phyloP scores from a whole-genome alignment of 2,113 vertebrate species.

The Pelusios castaneus region DNA sequence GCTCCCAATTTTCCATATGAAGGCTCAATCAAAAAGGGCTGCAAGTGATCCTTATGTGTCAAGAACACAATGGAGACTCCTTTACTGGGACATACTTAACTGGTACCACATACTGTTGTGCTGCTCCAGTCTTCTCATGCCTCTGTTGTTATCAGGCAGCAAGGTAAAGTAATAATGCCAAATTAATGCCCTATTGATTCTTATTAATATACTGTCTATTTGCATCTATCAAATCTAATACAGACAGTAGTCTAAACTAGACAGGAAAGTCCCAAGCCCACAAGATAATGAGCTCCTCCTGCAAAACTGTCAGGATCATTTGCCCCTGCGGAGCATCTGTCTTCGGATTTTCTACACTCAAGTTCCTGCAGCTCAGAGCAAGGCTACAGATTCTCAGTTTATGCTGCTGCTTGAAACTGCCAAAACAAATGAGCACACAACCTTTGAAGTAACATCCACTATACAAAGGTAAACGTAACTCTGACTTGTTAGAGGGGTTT shows the following conservation, averaged over 20 bases:
- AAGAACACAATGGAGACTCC: background rate
- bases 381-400: background rate
- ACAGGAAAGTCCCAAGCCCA: background rate
- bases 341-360: background rate
- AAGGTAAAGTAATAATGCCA: background rate
- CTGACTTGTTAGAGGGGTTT: background rate
- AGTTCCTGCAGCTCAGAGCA: background rate
- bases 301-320: background rate
- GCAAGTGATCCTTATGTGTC: background rate
- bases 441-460: background rate
- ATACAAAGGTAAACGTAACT: background rate
- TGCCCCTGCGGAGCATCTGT: background rate
- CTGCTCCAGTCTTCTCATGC: background rate
- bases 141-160: background rate
- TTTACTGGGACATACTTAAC: constrained; percentile 25
- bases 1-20: background rate
- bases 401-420: background rate
- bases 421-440: background rate
- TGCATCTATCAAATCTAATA: background rate
- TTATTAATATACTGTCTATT: background rate
- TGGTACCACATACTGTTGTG: background rate
- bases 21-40: background rate
- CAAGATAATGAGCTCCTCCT: background rate
- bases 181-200: background rate
- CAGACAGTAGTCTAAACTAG: background rate